phyloP scores from a whole-genome alignment of 2,113 vertebrate genomes.

The Sciurus niger region DNA sequence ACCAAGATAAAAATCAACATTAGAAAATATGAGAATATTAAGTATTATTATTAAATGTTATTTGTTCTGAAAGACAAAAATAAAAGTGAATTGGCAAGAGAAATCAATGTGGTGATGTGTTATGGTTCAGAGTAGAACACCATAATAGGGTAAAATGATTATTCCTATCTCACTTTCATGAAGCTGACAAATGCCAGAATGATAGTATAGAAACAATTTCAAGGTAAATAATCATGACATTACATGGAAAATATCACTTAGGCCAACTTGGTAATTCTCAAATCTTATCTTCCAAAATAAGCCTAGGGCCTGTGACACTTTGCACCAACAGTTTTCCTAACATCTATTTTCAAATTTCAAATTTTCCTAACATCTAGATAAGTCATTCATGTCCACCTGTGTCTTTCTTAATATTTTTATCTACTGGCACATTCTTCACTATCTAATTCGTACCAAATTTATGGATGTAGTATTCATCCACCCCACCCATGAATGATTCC shows the following conservation, averaged over 20 bases:
- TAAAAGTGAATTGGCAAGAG: background rate
- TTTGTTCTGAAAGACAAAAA: background rate
- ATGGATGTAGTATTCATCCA: background rate
- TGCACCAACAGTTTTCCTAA: too few relatives aligned
- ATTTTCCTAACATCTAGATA: background rate
- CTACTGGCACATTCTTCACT: background rate
- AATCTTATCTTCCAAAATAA: background rate
- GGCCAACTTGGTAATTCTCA: background rate
- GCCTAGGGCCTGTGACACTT: rapidly evolving
- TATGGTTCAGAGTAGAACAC: background rate
- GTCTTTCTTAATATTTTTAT: background rate
- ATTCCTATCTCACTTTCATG: background rate
- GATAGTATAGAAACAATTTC: background rate
- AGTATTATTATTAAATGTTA: background rate
- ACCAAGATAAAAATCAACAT: background rate
- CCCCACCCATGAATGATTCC: background rate
- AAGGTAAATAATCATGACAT: background rate
- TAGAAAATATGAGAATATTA: background rate
- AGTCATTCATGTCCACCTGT: background rate
- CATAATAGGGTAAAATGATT: background rate
- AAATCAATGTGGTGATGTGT: background rate
- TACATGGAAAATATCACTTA: background rate
- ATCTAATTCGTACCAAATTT: background rate
- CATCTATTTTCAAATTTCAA: background rate
- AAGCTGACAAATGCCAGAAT: background rate